These are phyloP conservation scores for Ophioderma brevispina DNA, from an alignment of 35 echinoderm and acorn worm genomes.

Conservation along the genomic window DNA sequence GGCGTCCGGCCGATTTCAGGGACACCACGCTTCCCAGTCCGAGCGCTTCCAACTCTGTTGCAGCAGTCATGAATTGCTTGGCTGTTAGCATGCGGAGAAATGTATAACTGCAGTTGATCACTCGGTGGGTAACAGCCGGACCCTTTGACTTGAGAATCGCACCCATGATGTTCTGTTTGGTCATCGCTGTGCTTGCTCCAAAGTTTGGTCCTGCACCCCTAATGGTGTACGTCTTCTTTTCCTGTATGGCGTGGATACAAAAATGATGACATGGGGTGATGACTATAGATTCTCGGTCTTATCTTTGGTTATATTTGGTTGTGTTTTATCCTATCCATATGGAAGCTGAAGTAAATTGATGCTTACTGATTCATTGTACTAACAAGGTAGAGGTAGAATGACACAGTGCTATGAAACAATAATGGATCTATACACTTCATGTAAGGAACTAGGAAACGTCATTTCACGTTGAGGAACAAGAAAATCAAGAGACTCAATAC, in stretches of 20 bases:
- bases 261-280: neutral
- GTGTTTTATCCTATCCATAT: too few relatives aligned
- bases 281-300: too few relatives aligned
- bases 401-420: too few relatives aligned
- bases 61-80: neutral
- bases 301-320: too few relatives aligned
- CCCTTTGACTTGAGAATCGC: neutral
- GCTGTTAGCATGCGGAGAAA: neutral
- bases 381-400: too few relatives aligned
- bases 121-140: neutral
- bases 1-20: neutral
- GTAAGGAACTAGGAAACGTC: too few relatives aligned
- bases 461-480: too few relatives aligned
- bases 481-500: too few relatives aligned
- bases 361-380: too few relatives aligned
- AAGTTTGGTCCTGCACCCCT: neutral
- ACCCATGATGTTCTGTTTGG: neutral
- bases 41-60: neutral
- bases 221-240: neutral
- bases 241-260: neutral
- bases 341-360: too few relatives aligned
- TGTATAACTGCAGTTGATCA: neutral
- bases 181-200: neutral
- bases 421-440: too few relatives aligned
- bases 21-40: neutral